Base-by-base conservation (phyloP, 2,113 vertebrate species). In the Grammomys dolichurus region DNA sequence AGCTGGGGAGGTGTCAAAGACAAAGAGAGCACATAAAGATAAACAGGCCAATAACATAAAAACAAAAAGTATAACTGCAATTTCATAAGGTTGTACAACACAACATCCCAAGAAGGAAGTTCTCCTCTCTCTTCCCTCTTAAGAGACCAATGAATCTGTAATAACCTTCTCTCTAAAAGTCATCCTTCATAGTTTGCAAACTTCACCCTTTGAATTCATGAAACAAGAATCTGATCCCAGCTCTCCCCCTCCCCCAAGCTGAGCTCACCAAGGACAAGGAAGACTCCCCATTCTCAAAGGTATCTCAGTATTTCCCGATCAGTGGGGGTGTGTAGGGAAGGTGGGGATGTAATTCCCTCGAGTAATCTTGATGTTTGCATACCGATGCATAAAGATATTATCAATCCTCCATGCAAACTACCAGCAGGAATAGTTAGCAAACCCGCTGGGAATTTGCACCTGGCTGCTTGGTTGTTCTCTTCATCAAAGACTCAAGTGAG, bases 321-420 rank as follows among this genome's bases (percentile, higher is more conserved):
- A 90, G 36, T 96, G 82, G 76, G 80, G 73, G 87, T 96, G 93
- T 97, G 78, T 33, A 96, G 89, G 93, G 94, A 97, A 97, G 94
- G 96, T 91, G 96, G 94, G 93, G 98, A 89, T 14, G 65, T 96
- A 96, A 97, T 95, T 97, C 85, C 95, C 94, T 58, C 14, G 33
- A 92, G 95, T 95, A 96, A 97, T 97, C 96, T 88, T 95, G 65
- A 94, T 96, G 96, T 97, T 98, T 97, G 94, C 97, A 98, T 51
- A 92, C 96, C 92, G 91, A 89, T 87, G 88, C 90, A 70, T 97
- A 96, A 98, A 56, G 85, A 96, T 95, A 94, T 95, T 95, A 97
- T 96, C 91, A 94, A 97, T 94, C 95, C 90, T 93, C 82, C 67
- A 78, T 91, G 90, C 92, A 95, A 90, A 93, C 80, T 90, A 63